Evolutionary conservation across 2,888 invertebrate species (phyloP).

Genomic region (Tetanocera ferruginea): DNA sequence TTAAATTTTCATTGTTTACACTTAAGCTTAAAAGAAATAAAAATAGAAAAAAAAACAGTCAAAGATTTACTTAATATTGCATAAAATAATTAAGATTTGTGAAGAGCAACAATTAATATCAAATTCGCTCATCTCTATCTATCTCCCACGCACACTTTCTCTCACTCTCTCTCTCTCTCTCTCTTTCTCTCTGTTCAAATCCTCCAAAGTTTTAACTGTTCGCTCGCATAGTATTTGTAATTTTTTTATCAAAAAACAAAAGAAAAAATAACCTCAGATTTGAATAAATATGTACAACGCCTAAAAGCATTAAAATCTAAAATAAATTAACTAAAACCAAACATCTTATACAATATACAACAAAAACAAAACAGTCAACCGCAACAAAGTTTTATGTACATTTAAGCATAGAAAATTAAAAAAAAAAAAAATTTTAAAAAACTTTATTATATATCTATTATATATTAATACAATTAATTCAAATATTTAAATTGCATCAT

Average conservation of each 20-base stretch:
- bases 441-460: slow-evolving; percentile 36
- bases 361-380: slow-evolving; percentile 34
- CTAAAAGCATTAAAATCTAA: slow-evolving; percentile 39
- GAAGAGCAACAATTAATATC: too few species aligned
- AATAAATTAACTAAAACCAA: slow-evolving; percentile 14
- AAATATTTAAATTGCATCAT: slow-evolving; percentile 40
- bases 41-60: slow-evolving; percentile 13
- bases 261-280: slow-evolving; percentile 42
- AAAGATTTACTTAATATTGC: slow-evolving; percentile 25
- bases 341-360: slow-evolving; percentile 42
- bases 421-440: slow-evolving; percentile 39
- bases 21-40: not conserved
- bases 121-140: not conserved
- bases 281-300: slow-evolving; percentile 35
- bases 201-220: not conserved
- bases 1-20: slow-evolving; percentile 20
- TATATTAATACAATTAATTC: slow-evolving; percentile 35
- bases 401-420: slow-evolving; percentile 28
- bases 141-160: not conserved
- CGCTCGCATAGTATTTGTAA: slow-evolving; percentile 7
- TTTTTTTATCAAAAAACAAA: slow-evolving; percentile 44
- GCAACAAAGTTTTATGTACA: slow-evolving; percentile 33
- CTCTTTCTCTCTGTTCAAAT: not conserved
- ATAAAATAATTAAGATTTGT: slow-evolving; percentile 11
- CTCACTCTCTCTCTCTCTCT: slow-evolving; percentile 9